These are phyloP conservation scores for Laothoe populi DNA, from an alignment of 2,888 invertebrate species.

Conservation along the genomic window DNA sequence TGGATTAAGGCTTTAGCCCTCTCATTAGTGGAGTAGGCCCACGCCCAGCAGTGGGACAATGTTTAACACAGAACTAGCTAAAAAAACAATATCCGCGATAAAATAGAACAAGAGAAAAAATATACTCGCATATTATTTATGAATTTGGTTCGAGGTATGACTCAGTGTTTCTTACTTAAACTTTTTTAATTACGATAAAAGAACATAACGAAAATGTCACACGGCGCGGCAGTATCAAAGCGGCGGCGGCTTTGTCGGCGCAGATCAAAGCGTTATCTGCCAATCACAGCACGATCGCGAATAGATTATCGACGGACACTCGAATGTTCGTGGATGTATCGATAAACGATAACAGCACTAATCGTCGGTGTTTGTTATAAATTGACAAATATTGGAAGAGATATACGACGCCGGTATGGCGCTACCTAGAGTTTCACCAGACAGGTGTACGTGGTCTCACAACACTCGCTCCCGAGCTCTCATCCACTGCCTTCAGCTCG, in stretches of 20 bases:
- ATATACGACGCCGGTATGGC: conserved; percentile 10
- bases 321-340: conserved; percentile 34
- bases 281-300: conserved; percentile 45
- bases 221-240: conserved; percentile 49
- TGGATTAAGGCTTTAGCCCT: too few species aligned
- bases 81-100: neutral
- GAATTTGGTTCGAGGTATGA: conserved; percentile 18
- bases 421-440: neutral
- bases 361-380: conserved; percentile 29
- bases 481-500: conserved; percentile 8
- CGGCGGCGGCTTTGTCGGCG: conserved; percentile 52
- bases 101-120: neutral
- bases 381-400: conserved; percentile 29
- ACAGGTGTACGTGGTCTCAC: conserved; percentile 1
- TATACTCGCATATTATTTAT: neutral
- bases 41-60: too few species aligned
- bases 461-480: conserved; percentile 3
- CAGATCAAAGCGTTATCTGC: conserved; percentile 48
- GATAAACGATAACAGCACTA: conserved; percentile 28
- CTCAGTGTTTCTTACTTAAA: conserved; percentile 24
- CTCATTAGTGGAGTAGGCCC: too few species aligned
- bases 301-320: conserved; percentile 42
- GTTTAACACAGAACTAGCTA: too few species aligned
- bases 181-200: conserved; percentile 31
- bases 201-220: conserved; percentile 27